Evolutionary conservation across 1,140 invertebrate species (phyloP).

Genomic region (Danaus melanippus): DNA sequence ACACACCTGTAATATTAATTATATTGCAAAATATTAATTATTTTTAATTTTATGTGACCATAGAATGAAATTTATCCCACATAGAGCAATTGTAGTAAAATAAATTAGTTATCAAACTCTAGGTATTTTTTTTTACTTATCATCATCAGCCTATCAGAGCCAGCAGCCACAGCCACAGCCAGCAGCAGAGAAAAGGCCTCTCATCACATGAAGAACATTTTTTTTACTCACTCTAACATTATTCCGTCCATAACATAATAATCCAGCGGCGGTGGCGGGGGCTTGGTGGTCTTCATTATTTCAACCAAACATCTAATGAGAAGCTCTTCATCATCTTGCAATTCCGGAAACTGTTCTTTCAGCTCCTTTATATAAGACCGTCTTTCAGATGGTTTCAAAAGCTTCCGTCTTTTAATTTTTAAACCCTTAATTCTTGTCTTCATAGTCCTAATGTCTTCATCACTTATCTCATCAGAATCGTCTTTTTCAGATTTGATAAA

Average conservation of each 20-base stretch:
- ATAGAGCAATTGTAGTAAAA: too few relatives aligned
- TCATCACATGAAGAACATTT: too few relatives aligned
- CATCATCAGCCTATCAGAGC: too few relatives aligned
- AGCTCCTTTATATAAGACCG: constrained; percentile 48
- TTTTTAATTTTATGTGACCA: constrained; percentile 1
- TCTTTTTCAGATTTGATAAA: constrained; percentile 11
- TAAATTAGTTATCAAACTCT: too few relatives aligned
- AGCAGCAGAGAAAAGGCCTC: too few relatives aligned
- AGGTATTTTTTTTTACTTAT: too few relatives aligned
- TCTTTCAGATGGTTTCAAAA: constrained; percentile 25
- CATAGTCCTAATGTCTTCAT: not conserved
- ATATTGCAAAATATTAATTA: too few relatives aligned
- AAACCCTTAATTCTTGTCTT: not conserved
- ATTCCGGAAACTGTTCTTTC: constrained; percentile 35
- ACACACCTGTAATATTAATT: constrained; percentile 32
- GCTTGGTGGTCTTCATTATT: constrained; percentile 44
- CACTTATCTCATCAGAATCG: constrained; percentile 7
- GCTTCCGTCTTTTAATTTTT: constrained; percentile 8
- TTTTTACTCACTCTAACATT: constrained; percentile 43
- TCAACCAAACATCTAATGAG: constrained; percentile 36
- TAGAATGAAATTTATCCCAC: too few relatives aligned
- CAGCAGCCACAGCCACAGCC: too few relatives aligned
- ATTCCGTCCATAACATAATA: constrained; percentile 42
- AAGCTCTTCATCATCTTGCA: constrained; percentile 30
- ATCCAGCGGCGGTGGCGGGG: constrained; percentile 36